Conservation (phyloP, 2,888 invertebrate genomes). For the Ecliptopera silaceata region DNA sequence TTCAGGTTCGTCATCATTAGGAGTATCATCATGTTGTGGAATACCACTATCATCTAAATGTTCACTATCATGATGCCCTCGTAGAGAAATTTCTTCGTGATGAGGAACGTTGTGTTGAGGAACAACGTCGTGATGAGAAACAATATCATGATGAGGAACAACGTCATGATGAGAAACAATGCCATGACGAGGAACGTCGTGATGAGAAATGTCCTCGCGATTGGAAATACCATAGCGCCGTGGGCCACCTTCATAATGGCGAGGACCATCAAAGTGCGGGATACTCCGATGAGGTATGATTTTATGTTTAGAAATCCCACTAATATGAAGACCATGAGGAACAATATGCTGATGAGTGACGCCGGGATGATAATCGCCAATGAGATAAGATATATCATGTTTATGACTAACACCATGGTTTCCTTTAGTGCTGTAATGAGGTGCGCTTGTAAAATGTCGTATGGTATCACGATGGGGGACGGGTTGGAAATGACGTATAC, state of each 20-base stretch:
- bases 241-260: not conserved
- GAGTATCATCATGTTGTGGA: not conserved
- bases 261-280: not conserved
- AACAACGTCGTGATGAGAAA: not conserved
- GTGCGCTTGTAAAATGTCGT: constrained; percentile 4
- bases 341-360: not conserved
- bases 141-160: not conserved
- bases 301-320: not conserved
- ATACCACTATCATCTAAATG: not conserved
- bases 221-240: not conserved
- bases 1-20: not conserved
- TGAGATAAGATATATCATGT: not conserved
- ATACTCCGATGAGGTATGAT: not conserved
- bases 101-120: not conserved
- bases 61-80: too few relatives aligned
- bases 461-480: constrained; percentile 4
- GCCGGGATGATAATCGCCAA: not conserved
- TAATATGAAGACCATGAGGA: not conserved
- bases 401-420: not conserved
- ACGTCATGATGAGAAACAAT: not conserved
- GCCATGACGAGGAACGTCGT: not conserved
- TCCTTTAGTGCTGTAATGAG: not conserved
- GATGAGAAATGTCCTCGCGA: not conserved
- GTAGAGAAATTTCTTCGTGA: not conserved
- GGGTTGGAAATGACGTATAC: not conserved